Percentiles rank a stretch among this genome's conserved stretches.
Evolutionary conservation across 2,888 invertebrate species (phyloP).

Genomic region (Ernsta delagoae): DNA sequence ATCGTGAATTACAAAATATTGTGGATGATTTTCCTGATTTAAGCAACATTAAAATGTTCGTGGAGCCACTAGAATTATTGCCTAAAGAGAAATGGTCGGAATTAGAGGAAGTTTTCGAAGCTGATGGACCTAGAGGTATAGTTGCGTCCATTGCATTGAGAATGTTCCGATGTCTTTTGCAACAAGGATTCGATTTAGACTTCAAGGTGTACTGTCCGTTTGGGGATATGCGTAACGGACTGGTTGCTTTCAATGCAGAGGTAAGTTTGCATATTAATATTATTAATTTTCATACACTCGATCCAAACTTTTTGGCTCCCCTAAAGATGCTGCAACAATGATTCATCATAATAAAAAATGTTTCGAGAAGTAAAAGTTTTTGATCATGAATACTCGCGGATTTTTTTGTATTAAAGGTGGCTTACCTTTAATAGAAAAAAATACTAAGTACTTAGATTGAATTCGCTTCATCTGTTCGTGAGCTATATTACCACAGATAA

Average conservation of each 20-base stretch:
- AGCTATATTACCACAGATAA: too few relatives aligned
- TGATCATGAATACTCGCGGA: too few relatives aligned
- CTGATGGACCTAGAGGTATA: constrained; percentile 58
- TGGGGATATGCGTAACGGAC: constrained; percentile 64
- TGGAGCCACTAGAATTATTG: constrained; percentile 46
- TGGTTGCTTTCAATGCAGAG: constrained; percentile 58
- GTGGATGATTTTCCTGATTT: neutral
- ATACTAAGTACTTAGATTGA: too few relatives aligned
- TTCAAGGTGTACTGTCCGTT: constrained; percentile 69
- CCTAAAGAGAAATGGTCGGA: constrained; percentile 52
- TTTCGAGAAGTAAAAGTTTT: too few relatives aligned
- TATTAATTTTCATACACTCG: too few relatives aligned
- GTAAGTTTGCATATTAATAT: constrained; percentile 43
- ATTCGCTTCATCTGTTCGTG: too few relatives aligned
- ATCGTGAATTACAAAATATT: too few relatives aligned
- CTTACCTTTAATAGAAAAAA: too few relatives aligned
- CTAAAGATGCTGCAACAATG: too few relatives aligned
- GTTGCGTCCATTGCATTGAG: constrained; percentile 63
- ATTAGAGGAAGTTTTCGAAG: constrained; percentile 47
- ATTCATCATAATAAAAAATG: too few relatives aligned
- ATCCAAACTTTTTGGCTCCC: too few relatives aligned
- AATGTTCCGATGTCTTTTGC: constrained; percentile 58
- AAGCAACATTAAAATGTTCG: neutral
- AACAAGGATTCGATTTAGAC: constrained; percentile 50
- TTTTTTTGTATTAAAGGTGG: too few relatives aligned